Base-by-base conservation (phyloP, 2,888 invertebrate genomes). In the Alentia gelatinosa region DNA sequence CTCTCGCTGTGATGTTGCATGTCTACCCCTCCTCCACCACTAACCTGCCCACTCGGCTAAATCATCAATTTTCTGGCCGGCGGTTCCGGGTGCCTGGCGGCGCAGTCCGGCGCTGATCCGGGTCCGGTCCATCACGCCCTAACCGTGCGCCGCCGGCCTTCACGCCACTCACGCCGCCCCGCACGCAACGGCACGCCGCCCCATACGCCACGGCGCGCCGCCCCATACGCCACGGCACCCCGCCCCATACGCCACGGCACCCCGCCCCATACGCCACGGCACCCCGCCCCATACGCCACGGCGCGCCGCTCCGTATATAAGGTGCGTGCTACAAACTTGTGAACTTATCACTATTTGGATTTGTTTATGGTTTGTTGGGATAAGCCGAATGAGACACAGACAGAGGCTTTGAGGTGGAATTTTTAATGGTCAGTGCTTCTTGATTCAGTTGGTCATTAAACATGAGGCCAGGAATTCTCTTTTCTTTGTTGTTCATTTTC, bases 1-100 rank as follows among this genome's bases (percentile, higher is more conserved):
- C 56, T 56, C 56, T n/a, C 56, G 23, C 56, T 9, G 56, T 56
- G 56, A 56, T 56, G 56, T 56, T n/a, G 56, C 56, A 56, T 56
- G 56, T n/a, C 56, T 56, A 56, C 56, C n/a, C 23, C 56, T 56
- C 56, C 56, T 56, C 74, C 33, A 79, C 39, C 79, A 35, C 79
- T 79, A 39, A 37, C 79, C 79, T 35, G 37, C 79, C 39, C 79
- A 39, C 37, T 79, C 79, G 79, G 35, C 37, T 79, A 79, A 79
- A 79, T 79, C 79, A 79, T 35, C 79, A 35, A 79, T 79, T 79
- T 79, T 79, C 79, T 35, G 39, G 37, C 79, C 79, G 37, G 26
- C 79, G 79, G 23, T 30, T 30, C 68, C 68, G 26, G 30, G 26
- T 26, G 68, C 56, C 5, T 5, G 56, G 9, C 19, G 12, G 3